Base-by-base conservation (phyloP, 2,797 vertebrate species). In the Anas flavirostris region DNA sequence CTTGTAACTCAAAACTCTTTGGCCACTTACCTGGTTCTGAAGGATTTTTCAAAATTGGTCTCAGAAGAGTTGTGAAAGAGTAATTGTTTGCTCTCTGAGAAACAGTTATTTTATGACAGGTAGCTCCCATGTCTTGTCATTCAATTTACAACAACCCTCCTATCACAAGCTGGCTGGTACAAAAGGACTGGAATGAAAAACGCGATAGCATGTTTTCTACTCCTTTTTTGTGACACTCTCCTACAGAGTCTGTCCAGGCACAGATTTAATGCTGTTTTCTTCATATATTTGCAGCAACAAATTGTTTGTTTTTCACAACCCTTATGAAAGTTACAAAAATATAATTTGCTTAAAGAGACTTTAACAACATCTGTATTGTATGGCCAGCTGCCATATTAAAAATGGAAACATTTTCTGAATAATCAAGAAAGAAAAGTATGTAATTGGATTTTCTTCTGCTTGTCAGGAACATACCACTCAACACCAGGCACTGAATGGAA, bases 401-500 rank as follows among this genome's bases (percentile, higher is more conserved):
- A 93, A 88, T 79, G 4, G 48, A 73, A 92, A 60, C 3, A 8
- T 90, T 95, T 93, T 55, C 66, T 92, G 88, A 90, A 73, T 55
- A 82, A 89, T 9, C 29, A 77, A 87, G 84, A 75, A 84, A 83
- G 33, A 88, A 68, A 92, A 50, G 28, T 35, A 72, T 64, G 56
- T 74, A 91, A 93, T 37, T 88, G 76, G 81, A 81, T 83, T 95
- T 94, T 81, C 22, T 79, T 70, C 60, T 64, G 91, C 56, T 72
- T 94, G 82, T 95, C 64, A 91, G 53, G 70, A 95, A 74, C 63
- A 41, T 16, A 86, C 44, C 37, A 79, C 37, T 96, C 82, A 94
- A 44, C 50, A 68, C 33, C 33, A 84, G 72, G 68, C 35, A 84
- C 39, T 82, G 86, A 93, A 90, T 85, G 41, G 60, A 90, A 82